Percentiles rank a stretch among this genome's conserved stretches.
Conservation (phyloP, 2,797 vertebrate genomes). For the Anguilla marmorata region DNA sequence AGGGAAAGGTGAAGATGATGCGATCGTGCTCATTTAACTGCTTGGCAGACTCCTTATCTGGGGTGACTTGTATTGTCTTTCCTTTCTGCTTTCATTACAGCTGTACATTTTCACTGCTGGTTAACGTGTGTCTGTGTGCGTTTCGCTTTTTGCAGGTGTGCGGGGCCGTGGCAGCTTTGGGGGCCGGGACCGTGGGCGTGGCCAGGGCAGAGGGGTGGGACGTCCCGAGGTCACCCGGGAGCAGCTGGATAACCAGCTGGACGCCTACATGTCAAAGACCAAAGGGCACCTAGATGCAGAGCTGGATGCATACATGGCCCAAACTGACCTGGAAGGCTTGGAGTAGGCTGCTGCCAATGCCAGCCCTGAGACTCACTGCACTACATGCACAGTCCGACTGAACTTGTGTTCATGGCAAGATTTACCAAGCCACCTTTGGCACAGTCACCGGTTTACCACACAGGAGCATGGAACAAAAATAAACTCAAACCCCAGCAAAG, state of each 20-base stretch:
- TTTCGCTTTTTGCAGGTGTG: conserved; percentile 29
- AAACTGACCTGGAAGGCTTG: conserved; percentile 87
- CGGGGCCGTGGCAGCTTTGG: conserved; percentile 84
- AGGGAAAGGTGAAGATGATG: conserved; percentile 75
- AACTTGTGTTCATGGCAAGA: neutral
- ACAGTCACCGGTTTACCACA: neutral
- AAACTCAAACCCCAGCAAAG: neutral
- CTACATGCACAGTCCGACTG: neutral
- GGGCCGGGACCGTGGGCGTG: conserved; percentile 79
- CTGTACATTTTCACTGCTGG: neutral
- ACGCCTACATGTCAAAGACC: conserved; percentile 98
- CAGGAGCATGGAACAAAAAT: neutral
- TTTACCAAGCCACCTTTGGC: neutral
- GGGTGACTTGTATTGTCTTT: neutral
- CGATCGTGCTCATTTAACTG: neutral
- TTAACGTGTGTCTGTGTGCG: neutral
- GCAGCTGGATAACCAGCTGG: conserved; percentile 94
- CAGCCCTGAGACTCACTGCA: neutral
- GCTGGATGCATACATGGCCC: conserved; percentile 97
- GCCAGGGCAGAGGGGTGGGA: conserved; percentile 77
- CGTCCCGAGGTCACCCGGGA: conserved; percentile 83
- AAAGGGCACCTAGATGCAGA: conserved; percentile 95
- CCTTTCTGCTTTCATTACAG: neutral
- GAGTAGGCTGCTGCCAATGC: conserved; percentile 68
- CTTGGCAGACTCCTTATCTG: neutral